Base-by-base conservation (phyloP, 2,113 vertebrate genomes). In the Grus americana region DNA sequence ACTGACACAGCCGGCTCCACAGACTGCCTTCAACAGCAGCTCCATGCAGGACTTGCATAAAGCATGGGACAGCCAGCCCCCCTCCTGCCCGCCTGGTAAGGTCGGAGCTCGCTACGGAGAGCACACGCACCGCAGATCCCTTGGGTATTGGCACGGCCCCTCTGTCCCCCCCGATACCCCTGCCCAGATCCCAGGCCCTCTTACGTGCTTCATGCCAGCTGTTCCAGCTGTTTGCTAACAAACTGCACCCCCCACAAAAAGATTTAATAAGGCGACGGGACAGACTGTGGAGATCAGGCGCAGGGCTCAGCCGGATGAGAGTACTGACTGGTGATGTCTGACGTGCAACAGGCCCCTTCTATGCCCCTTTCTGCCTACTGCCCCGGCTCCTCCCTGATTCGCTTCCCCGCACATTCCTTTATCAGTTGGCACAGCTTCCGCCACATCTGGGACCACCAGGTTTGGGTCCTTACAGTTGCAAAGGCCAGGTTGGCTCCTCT, bases 51-150 rank as follows among this genome's bases (percentile, higher is more conserved):
- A 21, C 23, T 54, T 42, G 47, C 30, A 17, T 27, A n/a, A 42
- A 44, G 38, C 18, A 10, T 8, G 30, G 61, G 36, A 34, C 30
- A n/a, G 23, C 30, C 47, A 42, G 5, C 36, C 54, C 29, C 23
- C 8, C 30, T 21, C 47, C 47, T 79, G 6, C 36, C 49, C 1
- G 4, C 6, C 44, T 59, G 65, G n/a, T 17, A 50, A 12, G 36
- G 29, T 38, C 34, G 55, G 15, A 59, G 65, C 22, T 52, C 24
- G 5, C 38, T 52, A 15, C 11, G 15, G 46, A 62, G 46, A 52
- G 67, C 19, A 15, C 9, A 9, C 0, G 3, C 32, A 3, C 38
- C 0, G 3, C 30, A n/a, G 12, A 10, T 61, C 67, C 19, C 47
- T 54, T 18, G 24, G 44, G 20, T 84, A 30, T 16, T 24, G 47